A percentile compares a stretch with the other conserved stretches of the same genome.
Evolutionary conservation across 2,797 vertebrate genomes (phyloP).

Genomic region (Pantherophis vulpinus): DNA sequence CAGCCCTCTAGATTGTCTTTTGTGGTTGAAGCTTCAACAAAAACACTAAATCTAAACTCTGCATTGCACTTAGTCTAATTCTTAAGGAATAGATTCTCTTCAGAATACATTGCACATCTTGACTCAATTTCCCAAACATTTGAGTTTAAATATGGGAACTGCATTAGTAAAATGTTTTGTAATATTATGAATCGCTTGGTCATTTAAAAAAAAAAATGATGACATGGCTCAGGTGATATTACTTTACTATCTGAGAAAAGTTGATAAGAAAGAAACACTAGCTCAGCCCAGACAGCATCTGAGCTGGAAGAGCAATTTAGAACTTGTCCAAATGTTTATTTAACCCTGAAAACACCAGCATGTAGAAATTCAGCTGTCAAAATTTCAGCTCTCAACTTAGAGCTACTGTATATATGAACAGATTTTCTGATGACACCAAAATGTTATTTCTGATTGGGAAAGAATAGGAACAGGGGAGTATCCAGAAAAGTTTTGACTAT

Average conservation of each 20-base stretch:
- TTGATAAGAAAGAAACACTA: neutral
- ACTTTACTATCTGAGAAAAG: neutral
- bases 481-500: neutral
- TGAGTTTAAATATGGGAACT: neutral
- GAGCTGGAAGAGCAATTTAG: neutral
- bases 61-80: neutral
- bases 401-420: neutral
- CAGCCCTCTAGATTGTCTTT: neutral
- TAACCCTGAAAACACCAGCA: neutral
- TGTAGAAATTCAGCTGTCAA: neutral
- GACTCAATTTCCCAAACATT: neutral
- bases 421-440: neutral
- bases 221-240: neutral
- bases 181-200: neutral
- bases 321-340: neutral
- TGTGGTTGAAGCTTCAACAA: neutral
- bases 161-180: neutral
- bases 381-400: neutral
- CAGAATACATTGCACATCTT: neutral
- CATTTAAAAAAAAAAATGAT: neutral
- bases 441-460: neutral
- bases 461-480: neutral
- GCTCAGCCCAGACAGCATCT: neutral
- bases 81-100: neutral
- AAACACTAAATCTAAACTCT: neutral